These are phyloP conservation scores for Liparis tanakae DNA, from an alignment of 2,797 vertebrate species.

Conservation along the genomic window DNA sequence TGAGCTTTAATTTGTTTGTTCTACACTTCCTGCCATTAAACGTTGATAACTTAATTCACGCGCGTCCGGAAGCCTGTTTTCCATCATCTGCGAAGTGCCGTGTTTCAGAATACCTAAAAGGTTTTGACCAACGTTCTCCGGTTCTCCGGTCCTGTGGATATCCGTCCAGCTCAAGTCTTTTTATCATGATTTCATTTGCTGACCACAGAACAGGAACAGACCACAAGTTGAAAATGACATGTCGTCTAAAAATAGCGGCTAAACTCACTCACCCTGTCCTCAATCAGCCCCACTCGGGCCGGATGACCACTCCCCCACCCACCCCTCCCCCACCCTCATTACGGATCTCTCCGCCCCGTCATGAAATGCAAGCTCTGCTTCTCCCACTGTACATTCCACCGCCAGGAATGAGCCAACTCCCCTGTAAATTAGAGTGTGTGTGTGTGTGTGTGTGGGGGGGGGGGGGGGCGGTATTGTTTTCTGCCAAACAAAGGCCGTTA, in stretches of 20 bases:
- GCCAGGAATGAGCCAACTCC: constrained; percentile 69
- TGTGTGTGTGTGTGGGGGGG: no score
- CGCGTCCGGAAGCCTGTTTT: no score
- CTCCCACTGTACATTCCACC: constrained; percentile 77
- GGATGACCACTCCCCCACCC: constrained; percentile 48
- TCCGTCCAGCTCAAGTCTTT: constrained; percentile 13
- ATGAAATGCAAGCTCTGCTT: constrained; percentile 73
- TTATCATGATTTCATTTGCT: constrained; percentile 35
- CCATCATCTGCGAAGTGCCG: no score
- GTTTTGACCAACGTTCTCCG: background rate
- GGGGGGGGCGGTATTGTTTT: constrained; percentile 55
- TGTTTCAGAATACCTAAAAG: no score
- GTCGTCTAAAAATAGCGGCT: constrained; percentile 78
- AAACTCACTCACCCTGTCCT: constrained; percentile 73
- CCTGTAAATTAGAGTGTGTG: constrained; percentile 55
- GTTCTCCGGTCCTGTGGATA: constrained; percentile 9
- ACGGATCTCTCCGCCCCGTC: constrained; percentile 67
- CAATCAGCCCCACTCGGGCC: constrained; percentile 43
- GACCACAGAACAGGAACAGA: constrained; percentile 42
- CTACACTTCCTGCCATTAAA: no score
- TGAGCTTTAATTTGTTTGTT: no score
- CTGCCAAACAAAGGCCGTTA: constrained; percentile 57
- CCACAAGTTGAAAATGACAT: constrained; percentile 62
- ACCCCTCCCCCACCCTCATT: constrained; percentile 1
- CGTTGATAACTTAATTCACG: no score